Percentiles rank a stretch among this genome's conserved stretches.
Conservation (phyloP, 2,113 vertebrate genomes). For the Pipa parva region DNA sequence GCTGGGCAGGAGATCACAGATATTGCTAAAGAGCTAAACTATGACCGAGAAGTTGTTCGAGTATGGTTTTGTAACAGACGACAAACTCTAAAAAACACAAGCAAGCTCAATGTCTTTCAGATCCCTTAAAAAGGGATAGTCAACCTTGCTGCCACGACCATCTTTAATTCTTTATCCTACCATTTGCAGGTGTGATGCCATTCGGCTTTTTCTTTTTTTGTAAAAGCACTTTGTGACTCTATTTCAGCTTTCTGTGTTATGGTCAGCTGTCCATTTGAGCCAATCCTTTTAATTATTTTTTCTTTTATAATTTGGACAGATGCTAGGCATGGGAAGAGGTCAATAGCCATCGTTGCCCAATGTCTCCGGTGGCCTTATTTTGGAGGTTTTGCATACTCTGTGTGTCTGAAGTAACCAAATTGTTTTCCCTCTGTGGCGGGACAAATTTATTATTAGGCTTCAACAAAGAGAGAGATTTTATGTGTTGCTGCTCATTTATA, state of each 20-base stretch:
- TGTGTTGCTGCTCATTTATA: background rate
- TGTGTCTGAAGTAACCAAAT: constrained; percentile 1
- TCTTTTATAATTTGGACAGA: constrained; percentile 21
- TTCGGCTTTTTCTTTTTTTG: constrained; percentile 27
- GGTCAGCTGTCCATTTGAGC: constrained; percentile 1
- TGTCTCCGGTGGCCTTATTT: constrained; percentile 10
- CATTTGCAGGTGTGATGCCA: background rate
- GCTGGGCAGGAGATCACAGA: constrained; percentile 95
- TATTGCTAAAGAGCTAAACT: constrained; percentile 93
- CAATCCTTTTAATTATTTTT: background rate
- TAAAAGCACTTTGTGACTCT: constrained; percentile 53
- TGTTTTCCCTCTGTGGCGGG: constrained; percentile 14
- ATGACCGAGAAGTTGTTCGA: constrained; percentile 90
- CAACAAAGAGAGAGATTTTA: background rate
- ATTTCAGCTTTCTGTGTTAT: constrained; percentile 16
- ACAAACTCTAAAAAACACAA: constrained; percentile 95
- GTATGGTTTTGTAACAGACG: constrained; percentile 98
- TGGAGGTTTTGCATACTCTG: background rate
- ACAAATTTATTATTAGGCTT: constrained; percentile 1
- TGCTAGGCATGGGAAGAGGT: constrained; percentile 7
- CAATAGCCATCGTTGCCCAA: constrained; percentile 14
- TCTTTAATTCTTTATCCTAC: background rate
- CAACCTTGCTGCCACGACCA: constrained; percentile 7
- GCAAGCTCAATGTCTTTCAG: constrained; percentile 92
- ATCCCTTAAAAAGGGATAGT: constrained; percentile 60